Percentiles rank a stretch among this genome's conserved stretches.
Evolutionary conservation across 2,113 vertebrate species (phyloP).

Genomic region (Camelus bactrianus): DNA sequence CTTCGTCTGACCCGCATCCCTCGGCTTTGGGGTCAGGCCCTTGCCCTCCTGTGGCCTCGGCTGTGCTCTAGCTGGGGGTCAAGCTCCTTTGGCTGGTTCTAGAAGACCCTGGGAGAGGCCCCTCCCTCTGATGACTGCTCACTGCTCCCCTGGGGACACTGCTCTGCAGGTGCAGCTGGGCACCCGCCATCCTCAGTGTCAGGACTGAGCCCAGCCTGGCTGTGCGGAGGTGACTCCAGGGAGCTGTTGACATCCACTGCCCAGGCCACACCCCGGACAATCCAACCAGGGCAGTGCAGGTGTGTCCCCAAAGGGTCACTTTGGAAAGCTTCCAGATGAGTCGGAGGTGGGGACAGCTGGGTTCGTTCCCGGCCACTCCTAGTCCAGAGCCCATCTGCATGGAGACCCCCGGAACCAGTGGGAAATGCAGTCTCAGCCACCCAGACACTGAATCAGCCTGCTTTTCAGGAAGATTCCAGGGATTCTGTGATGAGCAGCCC

Average conservation of each 20-base stretch:
- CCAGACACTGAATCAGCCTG: not conserved
- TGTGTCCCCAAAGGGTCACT: not conserved
- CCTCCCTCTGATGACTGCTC: not conserved
- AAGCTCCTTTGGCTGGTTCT: not conserved
- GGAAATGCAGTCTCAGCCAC: not conserved
- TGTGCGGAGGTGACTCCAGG: not conserved
- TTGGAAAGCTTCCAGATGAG: not conserved
- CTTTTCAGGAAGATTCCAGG: not conserved
- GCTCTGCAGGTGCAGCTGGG: not conserved
- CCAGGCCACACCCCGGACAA: not conserved
- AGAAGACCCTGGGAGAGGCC: fast-evolving
- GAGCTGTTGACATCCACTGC: not conserved
- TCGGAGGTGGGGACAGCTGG: not conserved
- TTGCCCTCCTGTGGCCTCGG: fast-evolving
- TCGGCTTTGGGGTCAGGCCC: not conserved
- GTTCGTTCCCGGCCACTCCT: not conserved
- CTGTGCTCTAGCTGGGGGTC: not conserved
- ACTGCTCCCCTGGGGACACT: not conserved
- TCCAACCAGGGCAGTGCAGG: not conserved
- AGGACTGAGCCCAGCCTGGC: not conserved
- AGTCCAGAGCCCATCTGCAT: not conserved
- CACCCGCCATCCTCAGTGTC: not conserved
- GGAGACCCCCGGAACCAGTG: not conserved
- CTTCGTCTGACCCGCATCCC: not conserved
- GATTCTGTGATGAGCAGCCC: not conserved